Base-by-base conservation (phyloP, 2,797 vertebrate species). In the Myioborus miniatus region DNA sequence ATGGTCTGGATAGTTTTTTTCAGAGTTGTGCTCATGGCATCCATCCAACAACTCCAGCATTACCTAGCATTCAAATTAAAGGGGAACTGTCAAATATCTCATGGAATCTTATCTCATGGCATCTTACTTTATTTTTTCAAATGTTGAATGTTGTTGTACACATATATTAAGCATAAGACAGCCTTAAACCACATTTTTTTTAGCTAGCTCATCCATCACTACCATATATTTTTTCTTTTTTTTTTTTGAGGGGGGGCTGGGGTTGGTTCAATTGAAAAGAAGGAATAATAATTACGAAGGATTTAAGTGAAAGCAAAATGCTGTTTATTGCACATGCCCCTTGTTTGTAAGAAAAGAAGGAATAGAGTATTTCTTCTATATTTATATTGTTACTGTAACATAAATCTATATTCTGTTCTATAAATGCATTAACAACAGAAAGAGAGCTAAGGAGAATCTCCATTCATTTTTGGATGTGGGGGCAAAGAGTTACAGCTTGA, bases 181-280 rank as follows among this genome's bases (percentile, higher is more conserved):
- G 7, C 9, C 14, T 75, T 77, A 76, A 89, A 53, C 4, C 5
- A 7, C 34, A 29, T 86, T 86, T 90, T 83, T 86, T 90, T 88
- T 83, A 91, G 3, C 9, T 81, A 78, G 4, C 4, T 74, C 32
- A 90, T 30, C 27, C 7, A 23, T 75, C 37, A 37, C 15, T 19
- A 41, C 12, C 1, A 16, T 64, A 37, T 44, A 8, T 7, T 30
- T 37, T 27, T 11, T 8, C 1, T 14, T 18, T 24, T 23, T 30
- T 9, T 15, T 29, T n/a, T 43, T 46, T 7, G 13, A 2, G 4
- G 3, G 2, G 2, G 12, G 5, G 12, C 8, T 4, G 20, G 18
- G 1, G 16, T 27, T n/a, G 18, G 46, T 71, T 87, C 36, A 30
- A 16, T 34, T 29, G 26, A 44, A 71, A 27, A 77, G 9, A 74